Percentiles rank a stretch among this genome's conserved stretches.
Evolutionary conservation across 92 coral and sea anemone genomes (phyloP).

Genomic region (Palythoa grandiflora): DNA sequence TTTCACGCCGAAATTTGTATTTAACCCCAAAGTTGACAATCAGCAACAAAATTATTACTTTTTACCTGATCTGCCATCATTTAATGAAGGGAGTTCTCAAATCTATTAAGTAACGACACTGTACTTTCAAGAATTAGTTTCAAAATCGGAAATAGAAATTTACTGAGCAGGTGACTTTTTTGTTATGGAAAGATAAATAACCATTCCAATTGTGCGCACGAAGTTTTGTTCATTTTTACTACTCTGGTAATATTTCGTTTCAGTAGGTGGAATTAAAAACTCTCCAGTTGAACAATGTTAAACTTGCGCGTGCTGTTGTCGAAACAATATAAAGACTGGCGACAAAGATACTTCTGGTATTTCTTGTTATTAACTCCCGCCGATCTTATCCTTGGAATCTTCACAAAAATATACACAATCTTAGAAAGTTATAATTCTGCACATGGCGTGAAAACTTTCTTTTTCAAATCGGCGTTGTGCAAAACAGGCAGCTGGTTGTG

Average conservation of each 20-base stretch:
- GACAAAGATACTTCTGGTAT: not conserved
- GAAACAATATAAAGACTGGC: not conserved
- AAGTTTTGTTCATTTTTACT: slow-evolving; percentile 5
- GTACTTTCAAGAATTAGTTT: slow-evolving; percentile 39
- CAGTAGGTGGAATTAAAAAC: not conserved
- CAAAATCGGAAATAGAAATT: slow-evolving; percentile 43
- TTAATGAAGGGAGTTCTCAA: slow-evolving; percentile 30
- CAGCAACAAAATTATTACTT: slow-evolving; percentile 25
- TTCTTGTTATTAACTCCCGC: slow-evolving; percentile 13
- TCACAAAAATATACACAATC: slow-evolving; percentile 11
- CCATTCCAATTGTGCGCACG: not conserved
- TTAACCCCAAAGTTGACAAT: slow-evolving; percentile 23
- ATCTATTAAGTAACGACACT: slow-evolving; percentile 43
- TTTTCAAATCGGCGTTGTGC: not conserved
- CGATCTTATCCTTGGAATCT: slow-evolving; percentile 8
- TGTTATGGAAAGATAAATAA: slow-evolving; percentile 37
- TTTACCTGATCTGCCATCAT: slow-evolving; percentile 37
- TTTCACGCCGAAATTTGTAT: slow-evolving; percentile 33
- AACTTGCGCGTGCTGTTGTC: not conserved
- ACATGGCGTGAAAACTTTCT: not conserved
- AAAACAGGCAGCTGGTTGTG: not conserved
- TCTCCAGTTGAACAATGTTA: not conserved
- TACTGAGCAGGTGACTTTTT: slow-evolving; percentile 30
- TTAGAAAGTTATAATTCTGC: slow-evolving; percentile 8
- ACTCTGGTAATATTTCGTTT: not conserved